Percentiles rank a stretch among this genome's conserved stretches.
Evolutionary conservation across 2,113 vertebrate species (phyloP).

Genomic region (Maccullochella peelii): DNA sequence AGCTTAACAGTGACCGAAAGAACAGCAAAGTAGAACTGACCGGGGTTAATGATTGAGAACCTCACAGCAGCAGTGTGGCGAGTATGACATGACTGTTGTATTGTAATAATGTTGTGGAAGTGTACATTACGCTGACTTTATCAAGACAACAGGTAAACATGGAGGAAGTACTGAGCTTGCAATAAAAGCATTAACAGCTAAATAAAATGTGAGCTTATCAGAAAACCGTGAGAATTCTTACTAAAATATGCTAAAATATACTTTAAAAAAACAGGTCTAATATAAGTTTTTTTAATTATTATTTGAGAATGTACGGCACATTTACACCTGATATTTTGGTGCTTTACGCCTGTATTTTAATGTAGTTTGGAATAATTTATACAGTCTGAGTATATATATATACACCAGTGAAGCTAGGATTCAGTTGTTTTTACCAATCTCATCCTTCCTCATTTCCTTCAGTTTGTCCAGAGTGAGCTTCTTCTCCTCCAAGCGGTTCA

Average conservation of each 20-base stretch:
- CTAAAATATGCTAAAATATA: too few species aligned
- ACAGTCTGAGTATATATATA: background rate
- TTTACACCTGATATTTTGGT: background rate
- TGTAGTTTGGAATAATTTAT: background rate
- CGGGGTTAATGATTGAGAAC: background rate
- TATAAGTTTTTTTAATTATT: too few species aligned
- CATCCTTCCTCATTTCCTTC: slow-evolving; percentile 98
- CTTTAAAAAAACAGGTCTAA: too few species aligned
- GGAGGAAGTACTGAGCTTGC: background rate
- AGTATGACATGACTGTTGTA: background rate
- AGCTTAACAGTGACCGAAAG: background rate
- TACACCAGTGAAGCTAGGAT: background rate
- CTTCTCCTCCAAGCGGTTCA: slow-evolving; percentile 93
- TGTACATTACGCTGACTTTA: background rate
- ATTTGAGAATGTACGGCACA: background rate
- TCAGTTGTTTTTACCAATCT: slow-evolving; percentile 90
- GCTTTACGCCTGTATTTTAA: background rate
- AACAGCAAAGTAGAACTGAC: background rate
- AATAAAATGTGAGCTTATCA: background rate
- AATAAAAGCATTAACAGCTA: background rate
- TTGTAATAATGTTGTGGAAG: background rate
- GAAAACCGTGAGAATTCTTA: too few species aligned
- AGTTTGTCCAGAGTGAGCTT: slow-evolving; percentile 95
- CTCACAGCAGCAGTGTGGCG: background rate
- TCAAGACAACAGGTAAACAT: background rate